Evolutionary conservation across 2,797 vertebrate genomes (phyloP), one percentile per base, ranked within the genome.

Genomic region (Onychomys arenicola): DNA sequence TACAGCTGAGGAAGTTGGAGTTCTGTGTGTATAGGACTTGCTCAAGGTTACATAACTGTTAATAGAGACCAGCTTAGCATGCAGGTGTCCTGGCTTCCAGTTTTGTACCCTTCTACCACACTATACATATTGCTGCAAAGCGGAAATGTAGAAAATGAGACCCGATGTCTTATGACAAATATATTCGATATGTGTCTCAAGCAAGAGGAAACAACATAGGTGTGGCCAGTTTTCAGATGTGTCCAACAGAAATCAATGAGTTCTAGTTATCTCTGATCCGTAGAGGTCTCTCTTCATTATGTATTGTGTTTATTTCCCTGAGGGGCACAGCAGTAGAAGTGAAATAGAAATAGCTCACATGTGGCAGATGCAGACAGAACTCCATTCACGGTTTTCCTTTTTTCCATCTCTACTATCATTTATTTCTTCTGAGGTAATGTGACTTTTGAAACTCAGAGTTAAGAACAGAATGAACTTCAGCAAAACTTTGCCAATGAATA

Each of bases 391-490:
- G 40, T 34, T 90, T 85, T 78, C 46, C 57, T 86, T 95, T 91
- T 95, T 85, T 81, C 88, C 7, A 88, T 85, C n/a, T 93, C 8
- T 29, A n/a, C 90, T 90, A 94, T 96, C 32, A 81, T 88, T 96
- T 94, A 87, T 87, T 95, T 95, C 81, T 40, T 91, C 71, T 93
- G 80, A 87, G 29, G 55, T 92, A 88, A 93, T 85, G 34, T 87
- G 49, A 81, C 5, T 95, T 95, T 97, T 89, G 83, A 93, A 96
- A 86, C 40, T 76, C 55, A 94, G 46, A 92, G 61, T 90, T 92
- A 90, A 96, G 75, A 93, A 96, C 49, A 97, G 69, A 91, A 32
- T 29, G 75, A 25, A 88, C 65, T 91, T 94, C 19, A n/a, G 21
- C 67, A 93, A 93, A 91, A 92, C 34, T 32, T 97, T 96, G 32